These are phyloP conservation scores for Hemiscyllium ocellatum DNA, from an alignment of 2,113 vertebrate genomes.

Conservation along the genomic window DNA sequence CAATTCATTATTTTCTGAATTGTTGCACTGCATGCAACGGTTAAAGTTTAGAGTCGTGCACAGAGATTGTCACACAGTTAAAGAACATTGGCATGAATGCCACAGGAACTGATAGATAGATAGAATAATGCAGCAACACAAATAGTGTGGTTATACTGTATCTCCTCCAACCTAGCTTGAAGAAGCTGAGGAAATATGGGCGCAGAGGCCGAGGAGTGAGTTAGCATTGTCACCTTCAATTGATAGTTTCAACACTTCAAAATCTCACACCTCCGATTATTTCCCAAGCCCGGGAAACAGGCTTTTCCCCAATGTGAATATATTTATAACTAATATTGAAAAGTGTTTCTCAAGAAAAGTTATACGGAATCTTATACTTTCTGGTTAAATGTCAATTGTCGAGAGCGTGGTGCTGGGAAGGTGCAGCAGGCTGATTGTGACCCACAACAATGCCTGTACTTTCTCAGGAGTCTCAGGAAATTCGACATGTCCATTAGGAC, in stretches of 20 bases:
- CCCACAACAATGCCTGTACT: no score
- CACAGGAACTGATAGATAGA: neutral
- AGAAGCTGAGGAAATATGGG: neutral
- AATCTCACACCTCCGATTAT: neutral
- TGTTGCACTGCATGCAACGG: neutral
- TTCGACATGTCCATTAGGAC: no score
- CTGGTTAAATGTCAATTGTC: no score
- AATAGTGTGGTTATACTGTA: neutral
- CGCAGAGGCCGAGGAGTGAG: neutral
- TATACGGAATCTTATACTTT: no score
- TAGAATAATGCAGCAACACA: neutral
- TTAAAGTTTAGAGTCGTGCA: neutral
- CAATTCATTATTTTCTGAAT: conserved; percentile 10
- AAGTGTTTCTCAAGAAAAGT: neutral
- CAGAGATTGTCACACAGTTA: neutral
- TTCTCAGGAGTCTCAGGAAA: no score
- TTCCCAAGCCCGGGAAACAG: neutral
- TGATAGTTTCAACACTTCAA: neutral
- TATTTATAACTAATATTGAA: neutral
- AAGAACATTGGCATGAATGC: neutral
- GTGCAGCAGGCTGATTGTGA: no score
- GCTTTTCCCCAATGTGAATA: neutral
- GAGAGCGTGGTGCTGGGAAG: no score
- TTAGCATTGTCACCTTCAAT: neutral
- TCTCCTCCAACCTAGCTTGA: neutral